phyloP scores from a whole-genome alignment of 2,797 vertebrate genomes.

The Monodelphis domestica region DNA sequence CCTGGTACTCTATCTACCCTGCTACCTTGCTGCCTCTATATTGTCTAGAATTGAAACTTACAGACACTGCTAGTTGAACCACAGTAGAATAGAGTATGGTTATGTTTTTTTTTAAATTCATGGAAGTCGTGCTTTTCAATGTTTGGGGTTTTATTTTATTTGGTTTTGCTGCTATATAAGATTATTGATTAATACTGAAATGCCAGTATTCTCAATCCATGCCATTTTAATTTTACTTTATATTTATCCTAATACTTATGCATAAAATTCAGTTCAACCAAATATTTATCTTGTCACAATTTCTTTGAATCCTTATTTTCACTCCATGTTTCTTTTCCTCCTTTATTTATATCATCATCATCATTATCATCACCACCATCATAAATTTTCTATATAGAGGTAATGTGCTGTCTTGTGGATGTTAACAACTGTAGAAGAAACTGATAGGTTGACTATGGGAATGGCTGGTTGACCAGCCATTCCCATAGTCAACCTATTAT shows the following conservation, averaged over 20 bases:
- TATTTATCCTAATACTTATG: not conserved
- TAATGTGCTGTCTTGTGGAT: not conserved
- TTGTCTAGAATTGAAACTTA: conserved; percentile 13
- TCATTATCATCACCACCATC: too few relatives aligned
- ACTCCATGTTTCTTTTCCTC: not conserved
- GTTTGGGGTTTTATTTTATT: not conserved
- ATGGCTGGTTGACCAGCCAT: too few relatives aligned
- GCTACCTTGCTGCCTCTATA: not conserved
- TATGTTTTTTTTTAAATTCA: not conserved
- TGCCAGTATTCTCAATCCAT: not conserved
- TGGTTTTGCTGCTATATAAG: not conserved
- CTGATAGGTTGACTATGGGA: too few relatives aligned
- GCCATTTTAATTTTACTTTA: too few relatives aligned
- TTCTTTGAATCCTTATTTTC: not conserved
- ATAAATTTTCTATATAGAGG: not conserved
- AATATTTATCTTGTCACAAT: not conserved
- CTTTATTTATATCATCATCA: not conserved
- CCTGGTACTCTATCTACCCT: not conserved
- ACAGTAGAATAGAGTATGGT: too few relatives aligned
- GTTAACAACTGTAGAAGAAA: too few relatives aligned
- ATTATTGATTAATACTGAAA: not conserved
- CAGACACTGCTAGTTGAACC: too few relatives aligned
- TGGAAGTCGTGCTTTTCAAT: not conserved
- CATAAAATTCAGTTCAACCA: not conserved
- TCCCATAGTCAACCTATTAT: too few relatives aligned